These are phyloP conservation scores for Physeter macrocephalus DNA, from an alignment of 2,113 vertebrate species.

Conservation along the genomic window DNA sequence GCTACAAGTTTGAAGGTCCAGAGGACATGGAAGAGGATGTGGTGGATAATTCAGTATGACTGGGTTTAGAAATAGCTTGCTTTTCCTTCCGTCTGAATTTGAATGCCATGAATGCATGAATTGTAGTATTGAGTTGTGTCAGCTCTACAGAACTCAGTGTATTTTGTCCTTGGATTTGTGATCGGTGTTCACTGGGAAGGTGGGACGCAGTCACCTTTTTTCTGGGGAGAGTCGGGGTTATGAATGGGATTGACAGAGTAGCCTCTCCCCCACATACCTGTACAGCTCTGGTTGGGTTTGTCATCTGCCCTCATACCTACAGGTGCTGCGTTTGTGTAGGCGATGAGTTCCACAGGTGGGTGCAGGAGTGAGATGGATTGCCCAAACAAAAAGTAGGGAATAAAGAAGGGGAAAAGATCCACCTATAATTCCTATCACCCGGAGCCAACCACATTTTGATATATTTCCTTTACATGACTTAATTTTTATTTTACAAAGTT, in stretches of 20 bases:
- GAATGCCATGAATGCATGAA: not conserved
- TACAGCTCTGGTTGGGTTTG: not conserved
- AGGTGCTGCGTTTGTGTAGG: not conserved
- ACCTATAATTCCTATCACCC: not conserved
- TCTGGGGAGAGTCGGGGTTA: not conserved
- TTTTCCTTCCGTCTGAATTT: not conserved
- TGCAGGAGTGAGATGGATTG: not conserved
- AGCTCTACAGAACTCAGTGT: not conserved
- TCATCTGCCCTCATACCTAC: too few species aligned
- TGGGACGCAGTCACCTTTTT: not conserved
- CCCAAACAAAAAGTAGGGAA: not conserved
- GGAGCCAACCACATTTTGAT: not conserved
- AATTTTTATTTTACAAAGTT: not conserved
- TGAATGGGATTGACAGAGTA: not conserved
- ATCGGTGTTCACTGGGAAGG: not conserved
- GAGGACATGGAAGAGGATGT: not conserved
- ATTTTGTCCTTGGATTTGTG: not conserved
- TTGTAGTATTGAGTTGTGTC: not conserved
- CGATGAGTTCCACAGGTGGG: not conserved
- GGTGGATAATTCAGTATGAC: not conserved
- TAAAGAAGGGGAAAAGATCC: not conserved
- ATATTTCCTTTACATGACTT: not conserved
- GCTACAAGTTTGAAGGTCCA: not conserved
- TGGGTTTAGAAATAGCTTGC: not conserved
- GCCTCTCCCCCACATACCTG: not conserved